Percentiles rank a stretch among this genome's conserved stretches.
These are phyloP conservation scores for Cyrtorhinus lividipennis DNA, from an alignment of 1,140 invertebrate species.

Conservation along the genomic window DNA sequence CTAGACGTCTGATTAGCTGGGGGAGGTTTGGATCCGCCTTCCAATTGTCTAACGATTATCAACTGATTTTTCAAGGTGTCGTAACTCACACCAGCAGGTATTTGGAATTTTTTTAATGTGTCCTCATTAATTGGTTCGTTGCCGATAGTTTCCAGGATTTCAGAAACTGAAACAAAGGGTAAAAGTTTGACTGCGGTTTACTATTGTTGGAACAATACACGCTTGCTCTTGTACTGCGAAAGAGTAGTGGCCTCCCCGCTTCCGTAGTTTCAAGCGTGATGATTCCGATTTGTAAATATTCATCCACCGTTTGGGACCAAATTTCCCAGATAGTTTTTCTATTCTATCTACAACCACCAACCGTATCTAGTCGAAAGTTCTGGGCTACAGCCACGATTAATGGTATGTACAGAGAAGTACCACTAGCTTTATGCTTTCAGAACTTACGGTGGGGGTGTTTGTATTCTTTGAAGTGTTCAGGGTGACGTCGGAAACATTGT, in stretches of 20 bases:
- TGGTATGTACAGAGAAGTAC: too few relatives aligned
- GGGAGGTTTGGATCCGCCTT: not conserved
- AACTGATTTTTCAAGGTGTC: slow-evolving; percentile 19
- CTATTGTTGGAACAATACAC: not conserved
- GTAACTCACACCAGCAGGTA: slow-evolving; percentile 10
- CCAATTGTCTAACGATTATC: slow-evolving; percentile 1
- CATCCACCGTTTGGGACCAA: not conserved
- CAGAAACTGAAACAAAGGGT: not conserved
- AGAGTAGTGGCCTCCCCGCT: too few relatives aligned
- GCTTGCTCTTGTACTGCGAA: too few relatives aligned
- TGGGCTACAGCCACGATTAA: too few relatives aligned
- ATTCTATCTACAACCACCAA: too few relatives aligned
- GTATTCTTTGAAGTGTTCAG: slow-evolving; percentile 54
- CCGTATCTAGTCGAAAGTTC: too few relatives aligned
- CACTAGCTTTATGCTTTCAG: not conserved
- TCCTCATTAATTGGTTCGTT: not conserved
- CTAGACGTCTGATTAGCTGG: not conserved
- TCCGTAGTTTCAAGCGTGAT: not conserved
- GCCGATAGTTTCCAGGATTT: slow-evolving; percentile 11
- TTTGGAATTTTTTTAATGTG: slow-evolving; percentile 3
- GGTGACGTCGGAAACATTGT: slow-evolving; percentile 73
- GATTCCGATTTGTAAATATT: not conserved
- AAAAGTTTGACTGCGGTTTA: not conserved
- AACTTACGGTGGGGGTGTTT: slow-evolving; percentile 45
- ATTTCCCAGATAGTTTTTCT: not conserved